These are phyloP conservation scores for Danio choprae DNA, from an alignment of 2,797 vertebrate species.

Conservation along the genomic window DNA sequence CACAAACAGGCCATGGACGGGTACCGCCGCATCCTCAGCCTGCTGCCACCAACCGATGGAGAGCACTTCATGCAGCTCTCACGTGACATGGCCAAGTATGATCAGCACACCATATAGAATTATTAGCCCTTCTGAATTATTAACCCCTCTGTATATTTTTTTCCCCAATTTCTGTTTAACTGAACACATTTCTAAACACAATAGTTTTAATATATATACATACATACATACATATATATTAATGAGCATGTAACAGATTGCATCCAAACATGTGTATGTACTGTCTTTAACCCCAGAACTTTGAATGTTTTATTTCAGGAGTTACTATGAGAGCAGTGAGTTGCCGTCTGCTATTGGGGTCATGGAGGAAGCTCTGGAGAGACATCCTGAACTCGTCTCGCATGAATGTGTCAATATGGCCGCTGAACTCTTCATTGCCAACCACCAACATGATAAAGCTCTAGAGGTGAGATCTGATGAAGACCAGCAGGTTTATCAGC, in stretches of 20 bases:
- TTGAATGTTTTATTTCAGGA: slow-evolving; percentile 75
- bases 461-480: slow-evolving; percentile 80
- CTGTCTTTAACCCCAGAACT: not conserved
- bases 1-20: slow-evolving; percentile 97
- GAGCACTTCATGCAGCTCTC: slow-evolving; percentile 97
- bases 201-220: too few relatives aligned
- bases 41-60: slow-evolving; percentile 91
- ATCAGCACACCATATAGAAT: too few relatives aligned
- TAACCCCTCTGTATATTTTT: too few relatives aligned
- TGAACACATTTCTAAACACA: too few relatives aligned
- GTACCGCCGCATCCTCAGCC: slow-evolving; percentile 90
- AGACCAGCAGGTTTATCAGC: slow-evolving; percentile 1
- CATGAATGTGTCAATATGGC: slow-evolving; percentile 95
- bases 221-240: too few relatives aligned
- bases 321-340: slow-evolving; percentile 95
- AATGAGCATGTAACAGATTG: too few relatives aligned
- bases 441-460: slow-evolving; percentile 88
- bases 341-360: slow-evolving; percentile 89
- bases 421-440: slow-evolving; percentile 92
- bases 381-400: slow-evolving; percentile 89
- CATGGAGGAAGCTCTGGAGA: slow-evolving; percentile 89
- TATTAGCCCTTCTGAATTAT: too few relatives aligned
- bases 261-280: not conserved
- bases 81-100: slow-evolving; percentile 96
- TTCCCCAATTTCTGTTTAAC: too few relatives aligned